Percentiles rank a stretch among this genome's conserved stretches.
Conservation (phyloP, 2,797 vertebrate genomes). For the Chaunax sp. region DNA sequence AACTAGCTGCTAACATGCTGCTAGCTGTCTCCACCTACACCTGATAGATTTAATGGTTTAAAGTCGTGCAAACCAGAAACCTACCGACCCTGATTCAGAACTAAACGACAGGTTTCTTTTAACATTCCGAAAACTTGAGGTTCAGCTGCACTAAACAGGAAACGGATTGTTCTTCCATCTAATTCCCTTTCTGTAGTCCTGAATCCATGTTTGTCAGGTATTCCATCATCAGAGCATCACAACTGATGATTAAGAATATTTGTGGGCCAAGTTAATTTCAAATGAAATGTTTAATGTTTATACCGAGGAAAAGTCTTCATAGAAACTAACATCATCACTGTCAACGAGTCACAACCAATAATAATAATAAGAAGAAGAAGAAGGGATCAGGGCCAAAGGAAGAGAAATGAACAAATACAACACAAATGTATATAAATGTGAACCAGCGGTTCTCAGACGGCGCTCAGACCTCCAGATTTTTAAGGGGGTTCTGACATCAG, state of each 20-base stretch:
- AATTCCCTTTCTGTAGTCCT: too few relatives aligned
- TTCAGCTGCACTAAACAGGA: too few relatives aligned
- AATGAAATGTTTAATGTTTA: background rate
- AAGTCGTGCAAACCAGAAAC: too few relatives aligned
- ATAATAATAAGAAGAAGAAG: background rate
- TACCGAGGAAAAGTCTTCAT: background rate
- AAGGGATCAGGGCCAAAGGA: background rate
- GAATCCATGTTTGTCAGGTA: too few relatives aligned
- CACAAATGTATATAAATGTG: conserved; percentile 38
- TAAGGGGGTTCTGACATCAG: too few relatives aligned
- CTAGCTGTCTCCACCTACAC: too few relatives aligned
- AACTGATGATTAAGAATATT: background rate
- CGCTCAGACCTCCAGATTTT: background rate
- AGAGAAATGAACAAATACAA: conserved; percentile 8
- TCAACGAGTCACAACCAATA: conserved; percentile 6
- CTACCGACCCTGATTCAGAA: too few relatives aligned
- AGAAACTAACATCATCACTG: background rate
- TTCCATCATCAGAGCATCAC: background rate
- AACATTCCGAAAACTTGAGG: too few relatives aligned
- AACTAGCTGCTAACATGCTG: too few relatives aligned
- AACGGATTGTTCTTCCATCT: too few relatives aligned
- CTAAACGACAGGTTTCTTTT: too few relatives aligned
- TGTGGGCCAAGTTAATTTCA: background rate
- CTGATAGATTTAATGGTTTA: too few relatives aligned
- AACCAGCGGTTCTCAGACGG: conserved; percentile 24